These are phyloP conservation scores for Leptopilina drosophilae DNA, from an alignment of 2,888 invertebrate genomes.

Conservation along the genomic window DNA sequence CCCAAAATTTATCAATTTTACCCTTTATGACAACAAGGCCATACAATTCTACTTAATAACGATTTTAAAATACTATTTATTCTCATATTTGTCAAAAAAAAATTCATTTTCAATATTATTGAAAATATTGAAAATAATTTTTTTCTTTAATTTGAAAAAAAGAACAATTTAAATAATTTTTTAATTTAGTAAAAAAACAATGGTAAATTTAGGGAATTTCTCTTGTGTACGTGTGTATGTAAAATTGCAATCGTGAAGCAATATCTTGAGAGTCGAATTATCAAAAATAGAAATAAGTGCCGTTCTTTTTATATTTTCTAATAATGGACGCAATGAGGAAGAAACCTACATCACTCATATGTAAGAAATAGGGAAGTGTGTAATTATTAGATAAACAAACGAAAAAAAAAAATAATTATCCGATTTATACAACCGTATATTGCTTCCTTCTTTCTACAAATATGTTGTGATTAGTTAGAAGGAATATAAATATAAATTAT, in stretches of 20 bases:
- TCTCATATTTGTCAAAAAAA: not conserved
- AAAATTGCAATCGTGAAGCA: not conserved
- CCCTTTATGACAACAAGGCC: constrained; percentile 1
- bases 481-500: not conserved
- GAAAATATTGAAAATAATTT: not conserved
- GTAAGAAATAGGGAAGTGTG: constrained; percentile 27
- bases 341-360: constrained; percentile 11
- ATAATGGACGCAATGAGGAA: not conserved
- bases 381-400: constrained; percentile 3
- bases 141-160: too few relatives aligned
- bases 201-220: not conserved
- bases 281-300: constrained; percentile 32
- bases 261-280: constrained; percentile 34
- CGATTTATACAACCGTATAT: constrained; percentile 1
- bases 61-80: constrained; percentile 17
- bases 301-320: constrained; percentile 35
- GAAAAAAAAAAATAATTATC: not conserved
- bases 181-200: not conserved
- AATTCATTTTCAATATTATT: not conserved
- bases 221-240: not conserved
- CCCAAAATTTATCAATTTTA: not conserved
- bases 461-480: constrained; percentile 11
- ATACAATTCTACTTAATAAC: constrained; percentile 25
- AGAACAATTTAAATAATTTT: not conserved
- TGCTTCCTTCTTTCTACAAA: constrained; percentile 12